Conservation (phyloP, 2,888 invertebrate genomes). For the Cephonodes hylas region DNA sequence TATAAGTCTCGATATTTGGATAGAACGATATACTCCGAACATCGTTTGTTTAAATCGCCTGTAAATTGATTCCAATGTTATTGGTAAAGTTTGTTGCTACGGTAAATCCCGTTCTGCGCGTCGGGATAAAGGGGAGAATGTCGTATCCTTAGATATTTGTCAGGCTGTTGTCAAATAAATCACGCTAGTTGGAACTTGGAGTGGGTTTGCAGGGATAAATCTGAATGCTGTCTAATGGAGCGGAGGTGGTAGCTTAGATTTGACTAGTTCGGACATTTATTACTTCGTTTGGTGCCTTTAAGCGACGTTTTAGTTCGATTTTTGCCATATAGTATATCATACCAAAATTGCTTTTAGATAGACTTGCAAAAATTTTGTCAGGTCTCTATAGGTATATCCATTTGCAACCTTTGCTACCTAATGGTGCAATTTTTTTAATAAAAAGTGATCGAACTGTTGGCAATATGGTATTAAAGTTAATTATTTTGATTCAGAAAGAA, state of each 20-base stretch:
- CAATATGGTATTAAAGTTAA: no score
- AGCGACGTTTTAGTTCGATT: not conserved
- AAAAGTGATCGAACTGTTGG: no score
- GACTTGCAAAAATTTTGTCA: no score
- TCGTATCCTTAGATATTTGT: slow-evolving; percentile 41
- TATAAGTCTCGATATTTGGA: no score
- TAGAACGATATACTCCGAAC: not conserved
- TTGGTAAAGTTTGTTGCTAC: slow-evolving; percentile 58
- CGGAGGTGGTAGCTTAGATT: not conserved
- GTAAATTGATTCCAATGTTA: slow-evolving; percentile 62
- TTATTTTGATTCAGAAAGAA: no score
- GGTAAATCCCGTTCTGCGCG: slow-evolving; percentile 43
- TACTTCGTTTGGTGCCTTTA: not conserved
- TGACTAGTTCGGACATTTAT: not conserved
- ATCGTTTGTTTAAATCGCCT: slow-evolving; percentile 44
- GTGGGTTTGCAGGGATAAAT: slow-evolving; percentile 17
- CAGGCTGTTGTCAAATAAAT: slow-evolving; percentile 39
- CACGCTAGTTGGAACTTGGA: slow-evolving; percentile 30
- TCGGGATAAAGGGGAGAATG: slow-evolving; percentile 44
- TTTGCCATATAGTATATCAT: no score
- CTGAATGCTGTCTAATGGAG: not conserved
- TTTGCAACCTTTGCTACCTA: no score
- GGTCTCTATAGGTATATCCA: no score
- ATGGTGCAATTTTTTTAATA: no score
- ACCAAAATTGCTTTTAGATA: no score